phyloP scores from a whole-genome alignment of 1,140 invertebrate genomes.

The Dolichoris vasculosae region DNA sequence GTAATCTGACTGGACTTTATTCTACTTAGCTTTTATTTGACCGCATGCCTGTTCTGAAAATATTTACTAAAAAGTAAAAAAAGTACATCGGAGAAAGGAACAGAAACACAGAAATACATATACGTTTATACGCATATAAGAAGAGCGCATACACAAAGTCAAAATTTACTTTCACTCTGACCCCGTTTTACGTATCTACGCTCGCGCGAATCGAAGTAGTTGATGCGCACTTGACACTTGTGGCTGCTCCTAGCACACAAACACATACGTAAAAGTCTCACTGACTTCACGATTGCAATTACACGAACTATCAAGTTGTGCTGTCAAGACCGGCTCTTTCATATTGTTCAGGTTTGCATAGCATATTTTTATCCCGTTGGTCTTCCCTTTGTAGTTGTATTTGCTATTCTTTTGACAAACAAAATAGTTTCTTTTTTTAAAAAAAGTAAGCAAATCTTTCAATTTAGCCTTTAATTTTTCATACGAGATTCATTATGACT shows the following conservation, averaged over 20 bases:
- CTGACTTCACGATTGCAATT: background rate
- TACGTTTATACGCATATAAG: too few species aligned
- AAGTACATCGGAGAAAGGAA: background rate
- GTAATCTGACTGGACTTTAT: background rate
- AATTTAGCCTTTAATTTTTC: background rate
- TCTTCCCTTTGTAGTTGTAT: background rate
- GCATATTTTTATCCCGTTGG: background rate
- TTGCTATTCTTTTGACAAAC: background rate
- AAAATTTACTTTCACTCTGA: slow-evolving; percentile 56
- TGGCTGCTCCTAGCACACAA: background rate
- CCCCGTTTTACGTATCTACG: slow-evolving; percentile 26
- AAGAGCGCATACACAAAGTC: background rate
- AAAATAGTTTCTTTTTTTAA: background rate
- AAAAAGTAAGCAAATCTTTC: background rate
- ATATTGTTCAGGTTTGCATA: background rate
- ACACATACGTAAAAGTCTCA: background rate
- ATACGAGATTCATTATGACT: background rate
- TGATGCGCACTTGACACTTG: slow-evolving; percentile 43
- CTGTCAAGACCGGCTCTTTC: background rate
- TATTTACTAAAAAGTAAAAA: background rate
- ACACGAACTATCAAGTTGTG: background rate
- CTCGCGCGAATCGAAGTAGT: slow-evolving; percentile 7
- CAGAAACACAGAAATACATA: too few species aligned
- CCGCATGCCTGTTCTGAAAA: background rate
- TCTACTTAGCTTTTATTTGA: background rate